Percentiles rank a stretch among this genome's conserved stretches.
Conservation (phyloP, 2,888 invertebrate genomes). For the Drosophila borealis region DNA sequence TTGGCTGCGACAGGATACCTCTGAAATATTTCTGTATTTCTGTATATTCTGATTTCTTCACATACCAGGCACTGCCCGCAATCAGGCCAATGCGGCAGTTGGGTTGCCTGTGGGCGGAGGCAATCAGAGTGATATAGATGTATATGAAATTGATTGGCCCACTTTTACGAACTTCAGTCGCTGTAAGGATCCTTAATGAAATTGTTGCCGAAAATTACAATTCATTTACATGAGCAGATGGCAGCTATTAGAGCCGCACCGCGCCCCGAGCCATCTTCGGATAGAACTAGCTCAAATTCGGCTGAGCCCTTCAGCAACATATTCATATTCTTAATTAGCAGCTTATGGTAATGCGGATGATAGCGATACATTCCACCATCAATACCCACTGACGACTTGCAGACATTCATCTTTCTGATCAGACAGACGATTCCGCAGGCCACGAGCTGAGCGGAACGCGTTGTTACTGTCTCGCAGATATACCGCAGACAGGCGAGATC, state of each 20-base stretch:
- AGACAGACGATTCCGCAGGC: slow-evolving; percentile 94
- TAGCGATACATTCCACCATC: slow-evolving; percentile 61
- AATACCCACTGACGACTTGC: slow-evolving; percentile 90
- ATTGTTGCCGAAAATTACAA: too few species aligned
- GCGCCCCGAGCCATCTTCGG: slow-evolving; percentile 61
- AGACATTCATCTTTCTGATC: slow-evolving; percentile 93
- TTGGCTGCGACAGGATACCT: slow-evolving; percentile 26
- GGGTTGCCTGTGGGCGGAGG: slow-evolving; percentile 92
- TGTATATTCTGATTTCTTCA: slow-evolving; percentile 89
- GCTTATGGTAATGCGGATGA: slow-evolving; percentile 52
- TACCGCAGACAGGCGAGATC: slow-evolving; percentile 96
- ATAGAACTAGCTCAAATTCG: slow-evolving; percentile 40
- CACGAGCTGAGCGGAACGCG: slow-evolving; percentile 95
- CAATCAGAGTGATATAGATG: too few species aligned
- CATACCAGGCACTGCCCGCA: slow-evolving; percentile 96
- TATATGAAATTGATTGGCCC: too few species aligned
- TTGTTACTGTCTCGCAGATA: slow-evolving; percentile 94
- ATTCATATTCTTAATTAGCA: slow-evolving; percentile 34
- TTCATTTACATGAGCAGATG: slow-evolving; percentile 3
- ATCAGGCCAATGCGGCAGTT: slow-evolving; percentile 90
- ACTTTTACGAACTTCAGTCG: too few species aligned
- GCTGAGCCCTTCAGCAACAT: slow-evolving; percentile 40
- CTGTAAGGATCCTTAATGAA: too few species aligned
- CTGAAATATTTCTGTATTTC: slow-evolving; percentile 89
- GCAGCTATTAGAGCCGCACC: slow-evolving; percentile 66